A percentile compares a stretch with the other conserved stretches of the same genome.
Conservation (phyloP, 2,888 invertebrate species). For the Metacarcinus magister region DNA sequence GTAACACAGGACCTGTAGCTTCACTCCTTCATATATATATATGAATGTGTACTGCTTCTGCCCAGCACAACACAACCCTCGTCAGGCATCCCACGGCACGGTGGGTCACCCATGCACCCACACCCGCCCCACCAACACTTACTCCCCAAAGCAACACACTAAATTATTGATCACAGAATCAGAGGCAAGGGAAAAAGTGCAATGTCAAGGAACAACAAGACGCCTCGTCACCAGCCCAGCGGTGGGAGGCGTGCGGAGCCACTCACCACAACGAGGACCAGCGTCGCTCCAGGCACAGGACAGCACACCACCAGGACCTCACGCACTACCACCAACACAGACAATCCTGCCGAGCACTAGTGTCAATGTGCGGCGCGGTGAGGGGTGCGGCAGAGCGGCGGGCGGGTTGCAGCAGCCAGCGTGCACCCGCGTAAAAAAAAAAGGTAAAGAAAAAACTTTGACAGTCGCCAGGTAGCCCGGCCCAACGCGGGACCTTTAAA, state of each 20-base stretch:
- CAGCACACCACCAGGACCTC: not conserved
- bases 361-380: constrained; percentile 36
- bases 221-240: not conserved
- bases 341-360: not conserved
- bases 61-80: not conserved
- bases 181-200: not conserved
- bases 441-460: constrained; percentile 42
- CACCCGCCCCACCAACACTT: not conserved
- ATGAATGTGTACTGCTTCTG: too few relatives aligned
- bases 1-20: not conserved
- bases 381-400: not conserved
- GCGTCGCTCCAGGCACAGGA: not conserved
- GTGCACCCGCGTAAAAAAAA: constrained; percentile 38
- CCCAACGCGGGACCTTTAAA: constrained; percentile 69
- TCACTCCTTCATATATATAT: too few relatives aligned
- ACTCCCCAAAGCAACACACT: not conserved
- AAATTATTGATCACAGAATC: constrained; percentile 23
- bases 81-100: not conserved
- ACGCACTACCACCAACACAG: not conserved
- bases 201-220: constrained; percentile 15
- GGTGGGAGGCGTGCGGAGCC: not conserved
- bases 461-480: constrained; percentile 58
- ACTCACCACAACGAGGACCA: not conserved
- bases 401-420: not conserved
- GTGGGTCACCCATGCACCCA: constrained; percentile 19